phyloP scores from a whole-genome alignment of 2,797 vertebrate genomes.

The Microctenopoma stevenorrisi region DNA sequence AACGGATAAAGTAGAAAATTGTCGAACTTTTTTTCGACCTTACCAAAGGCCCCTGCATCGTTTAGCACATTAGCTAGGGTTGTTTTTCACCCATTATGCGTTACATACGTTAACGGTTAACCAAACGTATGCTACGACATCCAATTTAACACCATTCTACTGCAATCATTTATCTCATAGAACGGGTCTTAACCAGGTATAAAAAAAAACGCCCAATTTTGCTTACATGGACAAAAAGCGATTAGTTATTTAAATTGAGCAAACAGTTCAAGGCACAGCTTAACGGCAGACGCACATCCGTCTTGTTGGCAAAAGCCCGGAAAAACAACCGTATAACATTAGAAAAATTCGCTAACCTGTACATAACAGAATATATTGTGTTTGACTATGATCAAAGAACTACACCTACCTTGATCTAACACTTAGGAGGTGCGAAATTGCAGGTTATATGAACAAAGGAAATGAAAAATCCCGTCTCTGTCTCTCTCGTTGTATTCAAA shows the following conservation, averaged over 20 bases:
- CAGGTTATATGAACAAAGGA: constrained; percentile 16
- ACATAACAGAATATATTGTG: accelerated
- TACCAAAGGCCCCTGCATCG: neutral
- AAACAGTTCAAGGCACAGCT: neutral
- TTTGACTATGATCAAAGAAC: accelerated
- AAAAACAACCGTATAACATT: constrained; percentile 37
- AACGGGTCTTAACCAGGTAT: accelerated
- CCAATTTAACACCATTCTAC: accelerated
- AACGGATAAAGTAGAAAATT: accelerated
- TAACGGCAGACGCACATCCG: neutral
- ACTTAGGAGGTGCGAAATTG: neutral
- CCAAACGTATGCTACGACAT: neutral
- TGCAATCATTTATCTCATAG: accelerated
- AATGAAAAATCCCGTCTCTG: neutral
- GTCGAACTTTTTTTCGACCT: neutral
- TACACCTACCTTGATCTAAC: constrained; percentile 45
- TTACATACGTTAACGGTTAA: neutral
- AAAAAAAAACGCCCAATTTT: accelerated
- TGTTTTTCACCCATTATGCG: too few relatives aligned
- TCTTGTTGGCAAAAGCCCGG: constrained; percentile 39
- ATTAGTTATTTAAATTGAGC: too few relatives aligned
- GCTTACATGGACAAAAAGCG: neutral
- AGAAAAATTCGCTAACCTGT: neutral
- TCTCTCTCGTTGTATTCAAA: constrained; percentile 43
- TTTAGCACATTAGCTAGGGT: neutral